These are phyloP conservation scores for Campoletis sonorensis DNA, from an alignment of 1,140 invertebrate genomes.

Conservation along the genomic window DNA sequence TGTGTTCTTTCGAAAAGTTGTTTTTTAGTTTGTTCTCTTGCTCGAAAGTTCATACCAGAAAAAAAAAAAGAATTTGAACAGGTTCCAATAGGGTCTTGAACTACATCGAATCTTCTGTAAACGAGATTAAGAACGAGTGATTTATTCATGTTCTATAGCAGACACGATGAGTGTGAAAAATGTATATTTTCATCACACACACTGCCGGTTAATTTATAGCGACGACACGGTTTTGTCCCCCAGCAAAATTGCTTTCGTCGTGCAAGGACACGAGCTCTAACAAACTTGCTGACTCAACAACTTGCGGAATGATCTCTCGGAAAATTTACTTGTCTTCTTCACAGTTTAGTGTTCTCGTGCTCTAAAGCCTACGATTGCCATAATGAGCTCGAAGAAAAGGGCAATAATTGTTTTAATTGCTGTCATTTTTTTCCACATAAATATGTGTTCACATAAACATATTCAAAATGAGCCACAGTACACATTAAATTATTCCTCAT, in stretches of 20 bases:
- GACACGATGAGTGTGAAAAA: background rate
- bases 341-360: background rate
- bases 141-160: background rate
- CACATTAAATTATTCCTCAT: too few relatives aligned
- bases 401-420: background rate
- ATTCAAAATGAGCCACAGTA: too few relatives aligned
- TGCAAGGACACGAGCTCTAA: constrained; percentile 2
- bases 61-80: too few relatives aligned
- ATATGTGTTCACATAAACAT: too few relatives aligned
- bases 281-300: background rate
- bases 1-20: too few relatives aligned
- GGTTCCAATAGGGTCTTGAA: background rate
- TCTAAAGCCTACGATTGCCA: background rate
- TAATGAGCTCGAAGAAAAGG: background rate
- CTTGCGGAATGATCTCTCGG: background rate
- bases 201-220: background rate
- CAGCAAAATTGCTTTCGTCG: background rate
- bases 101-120: background rate
- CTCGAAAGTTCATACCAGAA: too few relatives aligned
- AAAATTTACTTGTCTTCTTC: background rate
- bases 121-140: background rate
- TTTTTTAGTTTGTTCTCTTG: too few relatives aligned
- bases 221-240: constrained; percentile 3
- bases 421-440: background rate
- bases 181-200: background rate